These are phyloP conservation scores for Dasyurus viverrinus DNA, from an alignment of 2,113 vertebrate species.

Conservation along the genomic window DNA sequence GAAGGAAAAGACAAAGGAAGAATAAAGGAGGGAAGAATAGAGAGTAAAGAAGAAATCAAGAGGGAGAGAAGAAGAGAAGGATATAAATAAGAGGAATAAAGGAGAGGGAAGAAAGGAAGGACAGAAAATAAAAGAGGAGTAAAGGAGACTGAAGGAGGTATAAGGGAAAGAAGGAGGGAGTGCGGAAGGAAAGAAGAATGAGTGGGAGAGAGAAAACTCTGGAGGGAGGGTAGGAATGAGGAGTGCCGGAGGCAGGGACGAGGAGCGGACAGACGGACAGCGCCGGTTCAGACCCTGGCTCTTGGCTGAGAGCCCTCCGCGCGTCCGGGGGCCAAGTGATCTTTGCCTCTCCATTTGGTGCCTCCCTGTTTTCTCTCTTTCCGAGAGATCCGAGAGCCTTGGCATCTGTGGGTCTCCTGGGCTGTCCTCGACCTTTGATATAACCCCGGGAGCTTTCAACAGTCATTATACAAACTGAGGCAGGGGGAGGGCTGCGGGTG, in stretches of 20 bases:
- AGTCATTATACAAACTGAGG: background rate
- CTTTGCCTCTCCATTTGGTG: background rate
- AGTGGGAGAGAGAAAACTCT: background rate
- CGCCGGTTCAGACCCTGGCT: background rate
- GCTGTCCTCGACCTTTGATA: slow-evolving; percentile 15
- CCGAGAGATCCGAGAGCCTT: background rate
- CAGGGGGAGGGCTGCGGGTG: background rate
- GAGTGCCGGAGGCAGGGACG: background rate
- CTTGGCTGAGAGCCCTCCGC: background rate
- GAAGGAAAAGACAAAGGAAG: background rate
- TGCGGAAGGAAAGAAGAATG: background rate
- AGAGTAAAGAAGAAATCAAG: background rate
- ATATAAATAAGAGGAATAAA: background rate
- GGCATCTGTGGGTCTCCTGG: background rate
- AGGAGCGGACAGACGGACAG: background rate
- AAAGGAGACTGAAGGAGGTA: background rate
- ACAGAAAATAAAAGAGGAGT: background rate
- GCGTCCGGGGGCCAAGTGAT: background rate
- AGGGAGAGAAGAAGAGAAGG: background rate
- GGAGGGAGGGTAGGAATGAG: background rate
- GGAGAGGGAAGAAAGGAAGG: background rate
- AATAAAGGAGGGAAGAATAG: background rate
- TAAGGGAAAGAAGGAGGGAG: background rate
- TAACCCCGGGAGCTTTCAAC: background rate
- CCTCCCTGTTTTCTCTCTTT: background rate